These are phyloP conservation scores for Irena cyanogastra DNA, from an alignment of 2,113 vertebrate genomes.

Conservation along the genomic window DNA sequence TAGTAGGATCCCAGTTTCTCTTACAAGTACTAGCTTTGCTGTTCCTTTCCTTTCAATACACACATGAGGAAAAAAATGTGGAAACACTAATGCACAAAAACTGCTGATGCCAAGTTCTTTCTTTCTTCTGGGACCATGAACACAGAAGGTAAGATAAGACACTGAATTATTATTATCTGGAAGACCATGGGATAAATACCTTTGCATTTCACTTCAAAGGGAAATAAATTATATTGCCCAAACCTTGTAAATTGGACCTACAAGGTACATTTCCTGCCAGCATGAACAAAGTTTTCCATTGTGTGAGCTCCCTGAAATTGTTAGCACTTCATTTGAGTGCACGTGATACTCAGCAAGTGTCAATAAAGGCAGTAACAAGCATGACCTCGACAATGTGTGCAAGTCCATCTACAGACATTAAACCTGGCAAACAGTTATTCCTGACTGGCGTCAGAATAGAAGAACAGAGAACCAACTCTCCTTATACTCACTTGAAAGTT, in stretches of 20 bases:
- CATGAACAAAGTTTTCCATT: background rate
- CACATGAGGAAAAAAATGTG: background rate
- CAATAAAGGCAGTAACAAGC: background rate
- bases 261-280: background rate
- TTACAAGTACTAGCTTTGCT: background rate
- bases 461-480: background rate
- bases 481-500: background rate
- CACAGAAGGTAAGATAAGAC: background rate
- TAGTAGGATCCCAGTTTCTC: background rate
- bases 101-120: background rate
- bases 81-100: background rate
- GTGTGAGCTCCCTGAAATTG: background rate
- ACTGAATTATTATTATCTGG: background rate
- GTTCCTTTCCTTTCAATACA: background rate
- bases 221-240: background rate
- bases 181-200: background rate
- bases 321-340: background rate
- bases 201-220: background rate
- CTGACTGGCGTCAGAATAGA: background rate
- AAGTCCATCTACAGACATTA: background rate
- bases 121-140: background rate
- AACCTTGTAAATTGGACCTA: background rate
- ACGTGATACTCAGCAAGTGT: background rate
- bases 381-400: rapidly evolving
- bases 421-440: background rate